phyloP scores from a whole-genome alignment of 2,797 vertebrate species.

The Rhinatrema bivittatum region DNA sequence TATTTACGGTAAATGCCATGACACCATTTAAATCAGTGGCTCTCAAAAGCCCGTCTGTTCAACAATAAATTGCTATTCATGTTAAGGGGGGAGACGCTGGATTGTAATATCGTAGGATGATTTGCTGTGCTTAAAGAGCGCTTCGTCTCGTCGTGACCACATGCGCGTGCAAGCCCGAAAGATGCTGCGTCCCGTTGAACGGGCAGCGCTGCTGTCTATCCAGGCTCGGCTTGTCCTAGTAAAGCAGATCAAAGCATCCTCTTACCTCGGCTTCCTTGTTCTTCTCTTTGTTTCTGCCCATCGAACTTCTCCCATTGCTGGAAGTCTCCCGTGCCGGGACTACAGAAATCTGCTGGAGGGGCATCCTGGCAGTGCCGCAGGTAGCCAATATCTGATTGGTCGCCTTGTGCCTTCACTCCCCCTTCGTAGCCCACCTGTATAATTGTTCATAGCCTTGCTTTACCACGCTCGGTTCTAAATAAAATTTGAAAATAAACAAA shows the following conservation, averaged over 20 bases:
- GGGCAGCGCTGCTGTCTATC: neutral
- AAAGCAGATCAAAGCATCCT: constrained; percentile 14
- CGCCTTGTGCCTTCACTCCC: constrained; percentile 49
- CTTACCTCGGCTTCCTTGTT: constrained; percentile 75
- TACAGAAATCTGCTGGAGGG: constrained; percentile 88
- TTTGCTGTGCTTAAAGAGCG: neutral
- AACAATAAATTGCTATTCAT: neutral
- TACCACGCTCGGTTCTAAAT: constrained; percentile 55
- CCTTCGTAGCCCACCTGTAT: constrained; percentile 52
- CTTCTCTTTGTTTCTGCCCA: constrained; percentile 78
- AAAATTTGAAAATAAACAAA: no score
- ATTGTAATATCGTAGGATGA: neutral
- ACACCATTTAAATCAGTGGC: neutral
- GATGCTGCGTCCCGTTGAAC: neutral
- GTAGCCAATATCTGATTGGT: constrained; percentile 49
- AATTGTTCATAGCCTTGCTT: constrained; percentile 60
- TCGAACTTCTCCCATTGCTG: constrained; percentile 65
- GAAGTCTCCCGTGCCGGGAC: constrained; percentile 73
- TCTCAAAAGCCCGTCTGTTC: neutral
- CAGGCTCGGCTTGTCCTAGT: neutral
- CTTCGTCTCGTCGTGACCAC: neutral
- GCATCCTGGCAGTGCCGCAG: constrained; percentile 69
- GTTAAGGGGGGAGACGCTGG: neutral
- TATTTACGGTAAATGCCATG: neutral
- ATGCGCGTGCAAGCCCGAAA: rapidly evolving